Evolutionary conservation across 2,797 vertebrate genomes (phyloP).

Genomic region (Hybognathus amarus): DNA sequence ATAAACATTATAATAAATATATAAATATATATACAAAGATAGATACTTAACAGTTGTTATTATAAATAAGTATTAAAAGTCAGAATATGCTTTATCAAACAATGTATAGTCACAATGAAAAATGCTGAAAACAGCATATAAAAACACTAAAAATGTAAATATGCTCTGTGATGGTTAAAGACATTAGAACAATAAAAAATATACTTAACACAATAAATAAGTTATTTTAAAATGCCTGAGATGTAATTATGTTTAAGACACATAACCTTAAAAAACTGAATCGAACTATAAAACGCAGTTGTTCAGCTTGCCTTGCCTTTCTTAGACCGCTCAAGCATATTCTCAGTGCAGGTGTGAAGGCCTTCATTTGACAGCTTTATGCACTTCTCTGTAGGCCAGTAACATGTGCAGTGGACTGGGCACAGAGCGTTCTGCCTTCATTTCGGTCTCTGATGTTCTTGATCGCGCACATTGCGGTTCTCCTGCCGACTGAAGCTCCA

Average conservation of each 20-base stretch:
- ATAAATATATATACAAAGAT: constrained; percentile 38
- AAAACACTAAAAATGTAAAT: constrained; percentile 18
- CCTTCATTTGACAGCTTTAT: constrained; percentile 26
- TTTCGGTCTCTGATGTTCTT: constrained; percentile 50
- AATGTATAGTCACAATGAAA: constrained; percentile 8
- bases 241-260: constrained; percentile 15
- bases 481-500: constrained; percentile 62
- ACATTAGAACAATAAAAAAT: constrained; percentile 18
- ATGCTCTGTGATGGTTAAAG: constrained; percentile 26
- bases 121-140: background rate
- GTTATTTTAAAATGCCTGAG: constrained; percentile 11
- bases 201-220: constrained; percentile 13
- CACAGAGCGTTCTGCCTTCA: constrained; percentile 43
- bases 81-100: background rate
- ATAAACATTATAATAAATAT: constrained; percentile 53
- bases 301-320: constrained; percentile 9
- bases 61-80: constrained; percentile 28
- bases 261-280: background rate
- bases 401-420: constrained; percentile 60
- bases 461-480: constrained; percentile 62
- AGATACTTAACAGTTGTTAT: constrained; percentile 11
- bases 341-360: background rate
- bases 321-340: background rate
- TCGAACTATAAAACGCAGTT: background rate
- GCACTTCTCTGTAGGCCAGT: constrained; percentile 53